phyloP scores from a whole-genome alignment of 2,113 vertebrate genomes.

The Megaceryle torquata region DNA sequence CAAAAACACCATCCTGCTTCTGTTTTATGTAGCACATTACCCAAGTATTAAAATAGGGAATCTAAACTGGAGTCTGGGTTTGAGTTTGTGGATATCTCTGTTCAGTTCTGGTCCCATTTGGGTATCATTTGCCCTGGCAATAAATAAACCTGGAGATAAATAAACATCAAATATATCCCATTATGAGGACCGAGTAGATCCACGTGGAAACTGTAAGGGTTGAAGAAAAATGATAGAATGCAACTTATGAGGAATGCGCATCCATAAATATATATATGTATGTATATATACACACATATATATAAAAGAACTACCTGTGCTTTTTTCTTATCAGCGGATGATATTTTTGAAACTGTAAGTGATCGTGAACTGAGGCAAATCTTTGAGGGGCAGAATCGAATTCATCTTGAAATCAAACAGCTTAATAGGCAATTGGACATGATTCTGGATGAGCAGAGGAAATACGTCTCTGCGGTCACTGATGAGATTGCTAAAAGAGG shows the following conservation, averaged over 20 bases:
- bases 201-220: not conserved
- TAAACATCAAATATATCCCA: not conserved
- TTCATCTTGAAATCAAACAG: conserved; percentile 97
- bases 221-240: not conserved
- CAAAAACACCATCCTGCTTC: not conserved
- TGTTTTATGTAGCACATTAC: not conserved
- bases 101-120: not conserved
- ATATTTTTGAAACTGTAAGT: conserved; percentile 85
- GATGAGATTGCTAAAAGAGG: conserved; percentile 85
- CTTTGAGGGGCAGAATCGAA: conserved; percentile 95
- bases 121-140: not conserved
- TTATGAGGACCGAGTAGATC: not conserved
- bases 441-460: conserved; percentile 95
- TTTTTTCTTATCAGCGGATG: conserved; percentile 77
- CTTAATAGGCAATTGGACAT: conserved; percentile 90
- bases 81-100: not conserved
- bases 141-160: not conserved
- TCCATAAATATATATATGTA: not conserved
- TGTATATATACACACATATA: not conserved
- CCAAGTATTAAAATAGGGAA: not conserved
- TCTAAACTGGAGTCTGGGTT: not conserved
- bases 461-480: conserved; percentile 84
- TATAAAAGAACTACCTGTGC: not conserved
- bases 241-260: not conserved
- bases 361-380: conserved; percentile 93